These are phyloP conservation scores for Drosophila phalerata DNA, from an alignment of 2,888 invertebrate species.

Conservation along the genomic window DNA sequence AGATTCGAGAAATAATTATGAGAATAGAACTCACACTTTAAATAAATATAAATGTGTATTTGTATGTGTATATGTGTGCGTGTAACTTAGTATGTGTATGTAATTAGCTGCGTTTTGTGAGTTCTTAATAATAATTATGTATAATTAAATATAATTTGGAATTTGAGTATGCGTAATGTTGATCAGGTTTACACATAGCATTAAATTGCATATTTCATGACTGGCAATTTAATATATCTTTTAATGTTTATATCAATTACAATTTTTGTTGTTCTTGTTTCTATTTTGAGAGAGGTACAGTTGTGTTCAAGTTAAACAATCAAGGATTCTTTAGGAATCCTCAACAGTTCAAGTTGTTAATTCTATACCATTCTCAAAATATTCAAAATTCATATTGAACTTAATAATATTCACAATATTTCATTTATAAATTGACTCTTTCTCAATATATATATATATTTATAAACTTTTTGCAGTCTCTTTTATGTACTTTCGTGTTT, in stretches of 20 bases:
- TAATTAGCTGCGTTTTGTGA: slow-evolving; percentile 38
- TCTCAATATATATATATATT: slow-evolving; percentile 15
- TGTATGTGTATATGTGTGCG: neutral
- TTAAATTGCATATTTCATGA: slow-evolving; percentile 59
- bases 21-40: slow-evolving; percentile 23
- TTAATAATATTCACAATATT: slow-evolving; percentile 49
- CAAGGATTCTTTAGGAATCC: slow-evolving; percentile 12
- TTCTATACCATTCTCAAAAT: neutral
- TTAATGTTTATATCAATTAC: slow-evolving; percentile 14
- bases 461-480: slow-evolving; percentile 71
- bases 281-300: slow-evolving; percentile 12
- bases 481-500: slow-evolving; percentile 31
- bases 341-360: slow-evolving; percentile 25
- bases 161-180: slow-evolving; percentile 55
- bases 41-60: slow-evolving; percentile 32
- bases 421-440: slow-evolving; percentile 36
- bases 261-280: neutral
- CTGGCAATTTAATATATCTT: slow-evolving; percentile 34
- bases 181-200: slow-evolving; percentile 30
- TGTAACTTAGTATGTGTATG: slow-evolving; percentile 9
- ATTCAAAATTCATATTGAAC: slow-evolving; percentile 24
- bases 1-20: slow-evolving; percentile 41
- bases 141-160: slow-evolving; percentile 63
- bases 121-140: slow-evolving; percentile 26
- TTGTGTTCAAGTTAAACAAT: neutral